Base-by-base conservation (phyloP, 2,888 invertebrate genomes). In the Octonoba sinensis region DNA sequence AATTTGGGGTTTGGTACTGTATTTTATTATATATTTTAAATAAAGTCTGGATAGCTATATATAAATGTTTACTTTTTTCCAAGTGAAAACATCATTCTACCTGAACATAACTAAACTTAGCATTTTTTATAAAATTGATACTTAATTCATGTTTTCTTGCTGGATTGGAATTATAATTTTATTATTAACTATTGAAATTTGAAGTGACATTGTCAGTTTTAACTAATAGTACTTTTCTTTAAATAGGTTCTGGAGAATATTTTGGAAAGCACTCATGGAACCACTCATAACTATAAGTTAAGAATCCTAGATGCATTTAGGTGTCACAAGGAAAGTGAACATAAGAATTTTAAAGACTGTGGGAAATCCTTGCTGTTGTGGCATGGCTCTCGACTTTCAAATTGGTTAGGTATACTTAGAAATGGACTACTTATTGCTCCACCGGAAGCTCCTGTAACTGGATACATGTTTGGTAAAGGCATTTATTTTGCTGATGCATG, bases 401-500 rank as follows among this genome's bases (percentile, higher is more conserved):
- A 90, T 86, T 90, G 89, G 88, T 88, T 89, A 12, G 90, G 90
- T 13, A 91, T 90, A 83, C 86, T 90, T 56, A 88, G 89, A 82
- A 88, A 89, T 84, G 90, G 90, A 1, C 86, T 90, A 74, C 86
- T 89, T 27, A 90, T 90, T 70, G 90, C 90, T 4, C 90, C 90
- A 16, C 90, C 90, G 11, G 90, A 90, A 85, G 90, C 90, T 12
- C 90, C 90, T n/a, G 71, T 85, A 88, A 89, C 89, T 84, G 90
- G 90, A 46, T 91, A 91, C 88, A 99, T 99, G 99, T 99, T 99
- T 89, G 99, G 99, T 83, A 99, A 99, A 90, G 99, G 98, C 87
- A 92, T 95, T 77, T 97, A 97, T 89, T 98, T 99, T 89, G 98
- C 98, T 13, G 99, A 99, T 89, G 98, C 98, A 97, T 97, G 98